Evolutionary conservation across 2,797 vertebrate genomes (phyloP), one percentile per base, ranked within the genome.

Genomic region (Spondyliosoma cantharus): DNA sequence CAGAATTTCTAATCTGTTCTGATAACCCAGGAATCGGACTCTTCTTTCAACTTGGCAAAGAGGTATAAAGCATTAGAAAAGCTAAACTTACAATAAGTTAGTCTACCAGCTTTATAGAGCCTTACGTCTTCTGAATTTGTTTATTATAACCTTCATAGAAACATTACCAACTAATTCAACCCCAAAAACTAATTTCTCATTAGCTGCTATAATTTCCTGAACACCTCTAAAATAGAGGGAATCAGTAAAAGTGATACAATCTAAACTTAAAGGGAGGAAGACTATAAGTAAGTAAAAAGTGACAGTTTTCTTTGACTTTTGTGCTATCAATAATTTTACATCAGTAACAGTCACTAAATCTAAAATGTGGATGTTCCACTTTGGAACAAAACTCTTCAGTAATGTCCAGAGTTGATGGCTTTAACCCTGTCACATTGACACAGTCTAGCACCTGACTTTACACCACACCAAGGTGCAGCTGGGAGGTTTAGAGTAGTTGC

Each of bases 341-440:
- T 69, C 24, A 82, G 3, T 75, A 86, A 89, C 74, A 85, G 84
- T 87, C 87, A 81, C 74, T 46, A 56, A 3, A 71, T 56, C 52
- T 24, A 80, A 81, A 86, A 46, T n/a, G 52, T 15, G 13, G 48
- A 53, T 50, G 71, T 76, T 88, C 78, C 83, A 81, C 49, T 87
- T 85, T 78, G 79, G 81, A 88, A 86, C 62, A 87, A 79, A 85
- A 75, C 77, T 83, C 74, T 65, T 79, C 42, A 66, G 67, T 3
- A 53, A 45, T 52, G 72, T 78, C 66, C 52, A 79, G 81, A 83
- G 76, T 73, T 1, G 62, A 91, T 88, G 87, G 90, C 84, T 91
- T 89, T 79, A 80, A 80, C 71, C 52, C 67, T 14, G 84, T 74
- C 65, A 76, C 46, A 63, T 49, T 15, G 62, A 74, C 43, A 82